Evolutionary conservation across 2,797 vertebrate genomes (phyloP).

Genomic region (Sebastes glaucus): DNA sequence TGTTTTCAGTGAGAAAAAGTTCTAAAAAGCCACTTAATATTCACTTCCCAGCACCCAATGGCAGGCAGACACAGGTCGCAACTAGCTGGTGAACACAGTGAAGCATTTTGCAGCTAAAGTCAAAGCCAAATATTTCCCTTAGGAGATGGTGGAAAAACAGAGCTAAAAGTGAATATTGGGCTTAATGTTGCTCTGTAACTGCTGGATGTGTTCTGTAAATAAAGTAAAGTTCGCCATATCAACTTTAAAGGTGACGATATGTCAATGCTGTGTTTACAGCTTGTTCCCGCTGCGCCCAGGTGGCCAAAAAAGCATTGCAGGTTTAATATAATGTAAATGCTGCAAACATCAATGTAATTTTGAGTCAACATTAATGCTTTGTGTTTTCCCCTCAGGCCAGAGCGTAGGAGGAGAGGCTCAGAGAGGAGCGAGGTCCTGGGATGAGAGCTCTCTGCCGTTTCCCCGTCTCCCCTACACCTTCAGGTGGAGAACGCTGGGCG

Average conservation of each 20-base stretch:
- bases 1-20: too few species aligned
- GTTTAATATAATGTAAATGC: neutral
- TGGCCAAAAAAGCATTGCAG: neutral
- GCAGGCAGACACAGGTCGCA: too few species aligned
- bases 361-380: slow-evolving; percentile 6
- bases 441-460: slow-evolving; percentile 61
- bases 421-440: slow-evolving; percentile 49
- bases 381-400: slow-evolving; percentile 30
- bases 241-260: neutral
- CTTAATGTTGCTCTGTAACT: neutral
- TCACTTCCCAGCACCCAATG: too few species aligned
- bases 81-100: neutral
- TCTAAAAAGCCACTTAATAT: too few species aligned
- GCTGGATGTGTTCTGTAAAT: neutral
- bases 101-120: neutral
- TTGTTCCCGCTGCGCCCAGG: neutral
- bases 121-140: neutral
- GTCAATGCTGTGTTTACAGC: neutral
- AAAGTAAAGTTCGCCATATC: neutral
- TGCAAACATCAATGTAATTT: neutral
- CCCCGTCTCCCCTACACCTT: slow-evolving; percentile 53
- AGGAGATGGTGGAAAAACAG: neutral
- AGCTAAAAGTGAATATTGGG: neutral
- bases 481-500: slow-evolving; percentile 56
- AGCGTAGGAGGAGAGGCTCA: neutral